phyloP scores from a whole-genome alignment of 2,888 invertebrate species.

The Scrobipalpa costella region DNA sequence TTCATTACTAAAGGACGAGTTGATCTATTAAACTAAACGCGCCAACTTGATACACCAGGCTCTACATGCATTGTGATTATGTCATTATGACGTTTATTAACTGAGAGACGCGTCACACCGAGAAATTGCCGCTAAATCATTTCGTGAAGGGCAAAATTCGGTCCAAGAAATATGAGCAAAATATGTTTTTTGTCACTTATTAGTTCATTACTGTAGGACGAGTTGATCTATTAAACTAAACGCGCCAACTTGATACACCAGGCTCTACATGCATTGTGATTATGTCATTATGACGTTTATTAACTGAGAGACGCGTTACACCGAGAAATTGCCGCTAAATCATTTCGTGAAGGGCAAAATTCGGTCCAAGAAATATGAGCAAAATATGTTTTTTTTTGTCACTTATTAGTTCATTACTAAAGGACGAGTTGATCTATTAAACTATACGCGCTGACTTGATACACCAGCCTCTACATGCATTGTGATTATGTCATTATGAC shows the following conservation, averaged over 20 bases:
- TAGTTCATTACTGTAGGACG: not conserved
- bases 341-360: not conserved
- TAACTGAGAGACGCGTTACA: constrained; percentile 21
- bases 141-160: not conserved
- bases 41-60: constrained; percentile 70
- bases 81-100: constrained; percentile 34
- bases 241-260: constrained; percentile 73
- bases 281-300: constrained; percentile 33
- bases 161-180: too few relatives aligned
- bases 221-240: too few relatives aligned
- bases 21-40: too few relatives aligned
- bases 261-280: constrained; percentile 33
- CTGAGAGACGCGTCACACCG: constrained; percentile 19
- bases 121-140: constrained; percentile 2
- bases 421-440: too few relatives aligned
- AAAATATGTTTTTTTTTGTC: too few relatives aligned
- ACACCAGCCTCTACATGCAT: constrained; percentile 44
- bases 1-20: too few relatives aligned
- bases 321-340: constrained; percentile 3
- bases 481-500: constrained; percentile 33
- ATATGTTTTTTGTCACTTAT: not conserved
- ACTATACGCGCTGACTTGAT: constrained; percentile 77
- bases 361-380: too few relatives aligned
- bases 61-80: constrained; percentile 31
- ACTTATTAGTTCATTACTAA: too few relatives aligned